phyloP scores from a whole-genome alignment of 2,888 invertebrate species.

The Lamellibrachia columna region DNA sequence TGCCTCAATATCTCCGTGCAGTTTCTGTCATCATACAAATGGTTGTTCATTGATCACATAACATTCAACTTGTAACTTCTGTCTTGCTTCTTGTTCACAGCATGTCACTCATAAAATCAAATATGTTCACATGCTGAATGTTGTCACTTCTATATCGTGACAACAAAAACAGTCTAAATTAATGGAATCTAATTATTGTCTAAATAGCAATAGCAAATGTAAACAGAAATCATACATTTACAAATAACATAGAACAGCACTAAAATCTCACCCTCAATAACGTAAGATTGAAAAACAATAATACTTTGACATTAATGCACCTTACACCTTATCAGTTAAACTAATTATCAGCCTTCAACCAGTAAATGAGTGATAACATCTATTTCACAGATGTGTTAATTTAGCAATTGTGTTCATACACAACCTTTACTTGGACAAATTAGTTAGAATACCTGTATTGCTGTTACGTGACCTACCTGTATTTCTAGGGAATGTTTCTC shows the following conservation, averaged over 20 bases:
- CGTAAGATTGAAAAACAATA: not conserved
- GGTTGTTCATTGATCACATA: slow-evolving; percentile 48
- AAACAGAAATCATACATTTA: not conserved
- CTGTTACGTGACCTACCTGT: not conserved
- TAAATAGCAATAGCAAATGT: not conserved
- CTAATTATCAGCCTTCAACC: too few species aligned
- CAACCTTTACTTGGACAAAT: not conserved
- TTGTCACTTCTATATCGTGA: not conserved
- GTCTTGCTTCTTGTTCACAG: not conserved
- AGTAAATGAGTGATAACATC: not conserved
- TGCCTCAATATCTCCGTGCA: not conserved
- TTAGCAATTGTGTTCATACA: not conserved
- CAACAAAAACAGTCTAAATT: not conserved
- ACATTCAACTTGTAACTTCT: not conserved
- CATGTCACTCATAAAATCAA: not conserved
- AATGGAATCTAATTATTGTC: not conserved
- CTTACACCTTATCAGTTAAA: not conserved
- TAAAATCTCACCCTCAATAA: not conserved
- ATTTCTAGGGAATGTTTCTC: not conserved
- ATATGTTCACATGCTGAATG: not conserved
- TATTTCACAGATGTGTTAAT: not conserved
- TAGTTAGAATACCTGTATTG: not conserved
- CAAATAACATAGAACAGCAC: not conserved
- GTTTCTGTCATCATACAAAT: slow-evolving; percentile 43
- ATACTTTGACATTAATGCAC: not conserved